These are phyloP conservation scores for Lapara coniferarum DNA, from an alignment of 2,888 invertebrate species.

Conservation along the genomic window DNA sequence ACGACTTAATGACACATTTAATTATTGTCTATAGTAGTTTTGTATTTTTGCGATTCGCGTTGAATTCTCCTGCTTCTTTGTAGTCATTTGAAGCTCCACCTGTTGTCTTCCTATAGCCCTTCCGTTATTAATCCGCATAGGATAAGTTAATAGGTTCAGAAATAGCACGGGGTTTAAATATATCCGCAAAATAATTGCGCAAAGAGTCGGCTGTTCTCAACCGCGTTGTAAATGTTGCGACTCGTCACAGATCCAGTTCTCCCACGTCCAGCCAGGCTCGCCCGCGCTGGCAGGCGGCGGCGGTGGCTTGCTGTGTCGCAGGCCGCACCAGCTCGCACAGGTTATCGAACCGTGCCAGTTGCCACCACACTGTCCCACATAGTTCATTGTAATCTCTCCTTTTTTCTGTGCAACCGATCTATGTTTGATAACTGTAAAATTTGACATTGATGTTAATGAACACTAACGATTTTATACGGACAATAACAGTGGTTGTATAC, in stretches of 20 bases:
- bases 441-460: constrained; percentile 34
- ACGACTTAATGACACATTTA: constrained; percentile 9
- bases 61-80: background rate
- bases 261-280: constrained; percentile 66
- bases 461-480: background rate
- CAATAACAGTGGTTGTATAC: background rate
- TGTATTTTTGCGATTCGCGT: constrained; percentile 28
- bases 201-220: constrained; percentile 49
- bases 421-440: constrained; percentile 45
- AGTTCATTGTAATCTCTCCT: constrained; percentile 52
- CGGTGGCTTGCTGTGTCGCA: constrained; percentile 48
- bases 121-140: constrained; percentile 29
- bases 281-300: constrained; percentile 52
- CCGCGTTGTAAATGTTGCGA: constrained; percentile 52
- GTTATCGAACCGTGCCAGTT: constrained; percentile 66
- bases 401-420: constrained; percentile 41
- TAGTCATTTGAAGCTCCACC: background rate
- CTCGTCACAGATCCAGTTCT: constrained; percentile 73
- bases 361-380: constrained; percentile 45
- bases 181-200: constrained; percentile 60
- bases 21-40: background rate
- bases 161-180: constrained; percentile 62
- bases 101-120: background rate
- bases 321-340: constrained; percentile 48
- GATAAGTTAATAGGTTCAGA: constrained; percentile 57